Percentiles rank a stretch among this genome's conserved stretches.
Conservation (phyloP, 1,140 invertebrate genomes). For the Panagrolaimus sp. region DNA sequence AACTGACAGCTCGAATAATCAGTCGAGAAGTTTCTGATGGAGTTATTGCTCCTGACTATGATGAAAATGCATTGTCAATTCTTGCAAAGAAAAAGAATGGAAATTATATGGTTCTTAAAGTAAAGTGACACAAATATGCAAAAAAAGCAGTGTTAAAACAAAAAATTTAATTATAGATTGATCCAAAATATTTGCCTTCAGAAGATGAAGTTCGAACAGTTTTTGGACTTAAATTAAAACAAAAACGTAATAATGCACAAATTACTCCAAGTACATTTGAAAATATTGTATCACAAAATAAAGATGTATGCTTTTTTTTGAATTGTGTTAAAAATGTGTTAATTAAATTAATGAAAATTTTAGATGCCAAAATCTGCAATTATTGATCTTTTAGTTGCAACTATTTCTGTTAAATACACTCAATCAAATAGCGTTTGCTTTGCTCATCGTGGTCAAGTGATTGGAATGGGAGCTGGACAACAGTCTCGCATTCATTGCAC, state of each 20-base stretch:
- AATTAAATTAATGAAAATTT: slow-evolving; percentile 24
- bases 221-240: slow-evolving; percentile 84
- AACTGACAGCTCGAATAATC: slow-evolving; percentile 72
- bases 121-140: slow-evolving; percentile 36
- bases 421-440: slow-evolving; percentile 95
- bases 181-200: slow-evolving; percentile 75
- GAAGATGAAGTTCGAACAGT: slow-evolving; percentile 77
- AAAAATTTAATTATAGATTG: slow-evolving; percentile 68
- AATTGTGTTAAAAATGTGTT: slow-evolving; percentile 14
- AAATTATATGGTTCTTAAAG: slow-evolving; percentile 80
- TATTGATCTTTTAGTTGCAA: slow-evolving; percentile 86
- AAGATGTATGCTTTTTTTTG: slow-evolving; percentile 61
- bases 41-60: slow-evolving; percentile 86
- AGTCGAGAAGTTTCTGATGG: slow-evolving; percentile 84
- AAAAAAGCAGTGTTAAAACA: no score
- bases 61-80: slow-evolving; percentile 75
- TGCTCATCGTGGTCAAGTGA: slow-evolving; percentile 77
- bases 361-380: slow-evolving; percentile 71
- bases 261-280: slow-evolving; percentile 75
- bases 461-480: slow-evolving; percentile 94
- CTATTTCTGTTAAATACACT: slow-evolving; percentile 92
- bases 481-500: slow-evolving; percentile 96
- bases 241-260: slow-evolving; percentile 80
- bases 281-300: slow-evolving; percentile 75
- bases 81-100: slow-evolving; percentile 92